Evolutionary conservation across 2,888 invertebrate species (phyloP).

Genomic region (Morpho helenor): DNA sequence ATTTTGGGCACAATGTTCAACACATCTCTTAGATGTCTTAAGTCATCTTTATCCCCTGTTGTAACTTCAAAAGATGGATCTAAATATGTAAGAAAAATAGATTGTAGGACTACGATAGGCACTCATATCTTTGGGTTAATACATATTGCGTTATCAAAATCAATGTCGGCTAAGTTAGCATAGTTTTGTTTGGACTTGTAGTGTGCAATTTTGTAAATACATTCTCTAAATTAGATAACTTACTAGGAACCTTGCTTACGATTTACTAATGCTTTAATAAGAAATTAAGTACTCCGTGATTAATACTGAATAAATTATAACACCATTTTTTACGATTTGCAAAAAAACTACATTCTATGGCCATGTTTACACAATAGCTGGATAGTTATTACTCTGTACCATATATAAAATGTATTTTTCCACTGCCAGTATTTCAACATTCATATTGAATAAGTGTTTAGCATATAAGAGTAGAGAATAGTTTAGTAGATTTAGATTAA

Average conservation of each 20-base stretch:
- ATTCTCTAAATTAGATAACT: slow-evolving; percentile 28
- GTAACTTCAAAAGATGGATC: no score
- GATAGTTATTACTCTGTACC: slow-evolving; percentile 23
- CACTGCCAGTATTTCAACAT: slow-evolving; percentile 79
- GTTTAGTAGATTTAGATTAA: slow-evolving; percentile 40
- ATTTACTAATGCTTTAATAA: slow-evolving; percentile 34
- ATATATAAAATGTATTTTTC: slow-evolving; percentile 63
- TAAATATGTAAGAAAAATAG: no score
- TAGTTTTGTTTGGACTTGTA: slow-evolving; percentile 34
- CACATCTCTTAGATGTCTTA: no score
- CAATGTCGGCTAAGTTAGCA: slow-evolving; percentile 33
- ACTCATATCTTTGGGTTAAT: no score
- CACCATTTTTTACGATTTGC: slow-evolving; percentile 7
- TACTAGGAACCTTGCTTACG: slow-evolving; percentile 32
- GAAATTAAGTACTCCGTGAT: slow-evolving; percentile 16
- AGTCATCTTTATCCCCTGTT: no score
- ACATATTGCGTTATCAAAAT: slow-evolving; percentile 4
- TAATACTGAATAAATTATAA: background rate
- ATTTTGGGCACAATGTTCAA: no score
- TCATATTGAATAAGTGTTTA: slow-evolving; percentile 51
- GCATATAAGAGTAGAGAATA: slow-evolving; percentile 48
- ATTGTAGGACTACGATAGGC: no score
- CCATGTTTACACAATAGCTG: slow-evolving; percentile 23
- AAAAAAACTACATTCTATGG: slow-evolving; percentile 13
- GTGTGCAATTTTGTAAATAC: slow-evolving; percentile 59